These are phyloP conservation scores for Brachypalpus laphriformis DNA, from an alignment of 2,888 invertebrate species.

Conservation along the genomic window DNA sequence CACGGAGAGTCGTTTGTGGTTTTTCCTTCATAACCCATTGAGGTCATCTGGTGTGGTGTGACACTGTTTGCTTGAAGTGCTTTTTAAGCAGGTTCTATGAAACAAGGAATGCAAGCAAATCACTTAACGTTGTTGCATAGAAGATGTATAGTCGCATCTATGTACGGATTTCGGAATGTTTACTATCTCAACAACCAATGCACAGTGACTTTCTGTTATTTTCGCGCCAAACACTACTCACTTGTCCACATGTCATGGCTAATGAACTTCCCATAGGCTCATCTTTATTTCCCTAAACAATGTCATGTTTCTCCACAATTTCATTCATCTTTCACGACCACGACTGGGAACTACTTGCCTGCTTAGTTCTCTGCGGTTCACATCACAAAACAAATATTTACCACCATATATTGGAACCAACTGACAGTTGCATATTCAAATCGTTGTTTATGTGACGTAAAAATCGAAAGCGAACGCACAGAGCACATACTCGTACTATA, in stretches of 20 bases:
- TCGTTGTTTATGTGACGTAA: constrained; percentile 65
- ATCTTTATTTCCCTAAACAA: background rate
- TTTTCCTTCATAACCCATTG: too few relatives aligned
- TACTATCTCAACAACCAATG: too few relatives aligned
- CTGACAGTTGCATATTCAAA: constrained; percentile 72
- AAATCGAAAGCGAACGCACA: constrained; percentile 71
- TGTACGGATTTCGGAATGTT: too few relatives aligned
- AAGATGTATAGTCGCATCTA: too few relatives aligned
- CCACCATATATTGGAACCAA: constrained; percentile 44
- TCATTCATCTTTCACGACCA: constrained; percentile 4
- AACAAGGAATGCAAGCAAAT: too few relatives aligned
- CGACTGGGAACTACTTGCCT: constrained; percentile 13
- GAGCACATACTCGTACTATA: constrained; percentile 36
- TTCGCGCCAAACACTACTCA: background rate
- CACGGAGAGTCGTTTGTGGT: too few relatives aligned
- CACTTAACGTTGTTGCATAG: too few relatives aligned
- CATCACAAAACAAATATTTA: constrained; percentile 66
- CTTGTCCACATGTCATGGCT: background rate
- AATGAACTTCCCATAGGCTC: background rate
- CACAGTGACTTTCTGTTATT: background rate
- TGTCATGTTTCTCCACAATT: background rate
- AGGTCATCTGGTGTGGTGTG: too few relatives aligned
- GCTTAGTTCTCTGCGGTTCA: constrained; percentile 60
- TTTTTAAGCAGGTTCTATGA: too few relatives aligned
- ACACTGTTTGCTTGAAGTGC: too few relatives aligned